Base-by-base conservation (phyloP, 2,113 vertebrate genomes). In the Anolis sagrei region DNA sequence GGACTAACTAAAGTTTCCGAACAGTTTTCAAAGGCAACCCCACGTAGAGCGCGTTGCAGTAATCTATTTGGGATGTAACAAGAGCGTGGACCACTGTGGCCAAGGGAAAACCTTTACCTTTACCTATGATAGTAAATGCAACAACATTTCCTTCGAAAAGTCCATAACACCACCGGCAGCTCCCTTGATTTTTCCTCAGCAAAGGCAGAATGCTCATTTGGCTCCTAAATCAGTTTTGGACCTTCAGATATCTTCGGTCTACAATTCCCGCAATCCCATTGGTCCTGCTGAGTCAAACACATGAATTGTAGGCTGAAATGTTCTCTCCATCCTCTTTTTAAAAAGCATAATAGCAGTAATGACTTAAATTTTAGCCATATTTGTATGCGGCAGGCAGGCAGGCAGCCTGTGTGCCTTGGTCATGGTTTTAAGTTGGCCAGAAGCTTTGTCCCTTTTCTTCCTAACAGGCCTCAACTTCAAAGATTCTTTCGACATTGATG, bases 391-490 rank as follows among this genome's bases (percentile, higher is more conserved):
- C 39, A n/a, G 44, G 36, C 44, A n/a, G n/a, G n/a, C n/a, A n/a
- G n/a, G n/a, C n/a, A n/a, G n/a, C n/a, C n/a, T 2, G 7, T 68
- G 36, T 69, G 32, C 36, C 3, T 29, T 23, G 9, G n/a, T 51
- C 29, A 9, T 29, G 66, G 32, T 32, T 19, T 9, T 5, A 27
- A 88, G n/a, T 72, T 82, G 18, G 4, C 54, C 5, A 76, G 75
- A 62, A 69, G 29, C 14, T 19, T 61, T 81, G 19, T 9, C 90
- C 10, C 72, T 88, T 73, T 36, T 69, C 88, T 90, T 82, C 80
- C 54, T 76, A n/a, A 3, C 84, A 97, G 97, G 97, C 79, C 76
- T 97, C 91, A 95, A 92, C 1, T 69, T 95, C 8, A 88, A 95
- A 77, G 92, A 95, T 48, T 96, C 96, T 0, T 58, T 96, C 54